Evolutionary conservation across 2,888 invertebrate genomes (phyloP).

Genomic region (Drosophila infuscata): DNA sequence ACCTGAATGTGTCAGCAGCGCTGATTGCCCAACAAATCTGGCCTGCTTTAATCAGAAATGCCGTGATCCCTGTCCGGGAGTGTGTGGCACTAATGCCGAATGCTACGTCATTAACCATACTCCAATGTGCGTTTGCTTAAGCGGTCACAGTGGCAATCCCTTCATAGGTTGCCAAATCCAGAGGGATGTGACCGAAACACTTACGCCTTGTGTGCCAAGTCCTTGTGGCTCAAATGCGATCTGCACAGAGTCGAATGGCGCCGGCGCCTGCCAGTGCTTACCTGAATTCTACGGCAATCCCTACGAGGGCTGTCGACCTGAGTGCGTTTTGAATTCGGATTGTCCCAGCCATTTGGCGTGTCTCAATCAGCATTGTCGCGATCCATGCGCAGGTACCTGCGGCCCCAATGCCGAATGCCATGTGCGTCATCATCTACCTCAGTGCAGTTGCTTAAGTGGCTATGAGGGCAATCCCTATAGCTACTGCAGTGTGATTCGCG

Average conservation of each 20-base stretch:
- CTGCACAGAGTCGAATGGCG: slow-evolving; percentile 88
- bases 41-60: slow-evolving; percentile 92
- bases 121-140: slow-evolving; percentile 87
- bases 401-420: slow-evolving; percentile 91
- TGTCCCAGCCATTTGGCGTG: slow-evolving; percentile 90
- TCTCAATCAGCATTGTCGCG: slow-evolving; percentile 89
- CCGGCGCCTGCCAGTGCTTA: slow-evolving; percentile 89
- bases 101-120: slow-evolving; percentile 88
- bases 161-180: slow-evolving; percentile 83
- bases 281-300: slow-evolving; percentile 91
- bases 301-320: slow-evolving; percentile 91
- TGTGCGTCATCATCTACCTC: slow-evolving; percentile 89
- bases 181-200: slow-evolving; percentile 72
- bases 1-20: slow-evolving; percentile 92
- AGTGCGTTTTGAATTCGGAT: slow-evolving; percentile 90
- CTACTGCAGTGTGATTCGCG: slow-evolving; percentile 86
- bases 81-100: slow-evolving; percentile 87
- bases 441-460: slow-evolving; percentile 89
- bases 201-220: slow-evolving; percentile 88
- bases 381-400: slow-evolving; percentile 92
- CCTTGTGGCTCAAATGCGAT: slow-evolving; percentile 92
- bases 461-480: slow-evolving; percentile 92
- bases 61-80: slow-evolving; percentile 89
- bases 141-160: slow-evolving; percentile 87
- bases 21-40: slow-evolving; percentile 90